phyloP scores from a whole-genome alignment of 2,888 invertebrate genomes.

The Parochlus steinenii region DNA sequence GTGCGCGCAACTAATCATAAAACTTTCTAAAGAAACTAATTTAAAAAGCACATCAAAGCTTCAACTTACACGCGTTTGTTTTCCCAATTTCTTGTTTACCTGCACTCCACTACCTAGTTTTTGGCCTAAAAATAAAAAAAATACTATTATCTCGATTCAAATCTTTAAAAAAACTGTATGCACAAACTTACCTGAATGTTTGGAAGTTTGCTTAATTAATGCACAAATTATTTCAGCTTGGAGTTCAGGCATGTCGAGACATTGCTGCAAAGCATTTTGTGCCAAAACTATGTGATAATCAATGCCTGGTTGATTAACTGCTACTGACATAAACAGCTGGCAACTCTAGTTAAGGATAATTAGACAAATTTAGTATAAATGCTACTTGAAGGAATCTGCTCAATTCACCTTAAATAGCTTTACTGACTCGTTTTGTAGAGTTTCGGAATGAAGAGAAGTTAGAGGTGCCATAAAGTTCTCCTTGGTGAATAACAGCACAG shows the following conservation, averaged over 20 bases:
- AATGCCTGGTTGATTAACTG: conserved; percentile 87
- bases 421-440: conserved; percentile 76
- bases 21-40: too few relatives aligned
- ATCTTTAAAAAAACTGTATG: too few relatives aligned
- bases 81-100: conserved; percentile 54
- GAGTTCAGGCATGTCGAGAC: conserved; percentile 74
- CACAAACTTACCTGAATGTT: too few relatives aligned
- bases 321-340: conserved; percentile 90
- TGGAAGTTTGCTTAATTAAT: conserved; percentile 81
- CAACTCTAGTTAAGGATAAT: conserved; percentile 49
- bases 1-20: too few relatives aligned
- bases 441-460: conserved; percentile 78
- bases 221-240: conserved; percentile 88
- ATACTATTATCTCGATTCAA: too few relatives aligned
- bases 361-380: background rate
- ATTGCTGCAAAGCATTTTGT: conserved; percentile 88
- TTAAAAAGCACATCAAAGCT: too few relatives aligned
- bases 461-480: conserved; percentile 79
- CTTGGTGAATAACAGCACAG: conserved; percentile 75
- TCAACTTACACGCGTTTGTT: conserved; percentile 49
- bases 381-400: background rate
- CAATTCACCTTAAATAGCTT: conserved; percentile 73
- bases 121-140: too few relatives aligned
- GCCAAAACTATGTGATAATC: conserved; percentile 96
- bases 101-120: conserved; percentile 75